phyloP scores from a whole-genome alignment of 2,888 invertebrate genomes.

The Orthonevra nobilis region DNA sequence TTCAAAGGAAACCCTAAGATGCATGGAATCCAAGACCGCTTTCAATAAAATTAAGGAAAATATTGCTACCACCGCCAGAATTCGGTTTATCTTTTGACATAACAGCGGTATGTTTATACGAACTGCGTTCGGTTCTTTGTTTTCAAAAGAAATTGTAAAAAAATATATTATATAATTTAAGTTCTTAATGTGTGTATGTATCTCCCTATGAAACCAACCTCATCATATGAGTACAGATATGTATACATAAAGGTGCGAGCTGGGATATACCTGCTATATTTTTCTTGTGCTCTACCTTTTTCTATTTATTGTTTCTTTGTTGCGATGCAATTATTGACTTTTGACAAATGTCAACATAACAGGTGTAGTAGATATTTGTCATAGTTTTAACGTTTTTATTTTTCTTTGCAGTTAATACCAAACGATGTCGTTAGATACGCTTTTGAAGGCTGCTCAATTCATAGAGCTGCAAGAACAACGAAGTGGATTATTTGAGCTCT shows the following conservation, averaged over 20 bases:
- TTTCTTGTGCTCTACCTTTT: no score
- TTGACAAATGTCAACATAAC: slow-evolving; percentile 2
- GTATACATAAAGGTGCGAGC: no score
- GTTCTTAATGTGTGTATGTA: background rate
- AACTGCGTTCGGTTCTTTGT: background rate
- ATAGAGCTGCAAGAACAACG: slow-evolving; percentile 60
- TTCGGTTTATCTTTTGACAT: background rate
- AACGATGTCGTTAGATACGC: slow-evolving; percentile 65
- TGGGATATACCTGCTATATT: no score
- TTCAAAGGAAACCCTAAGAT: background rate
- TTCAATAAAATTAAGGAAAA: background rate
- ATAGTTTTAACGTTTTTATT: slow-evolving; percentile 1
- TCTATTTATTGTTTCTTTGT: background rate
- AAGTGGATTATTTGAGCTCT: slow-evolving; percentile 34
- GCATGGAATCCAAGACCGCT: slow-evolving; percentile 6
- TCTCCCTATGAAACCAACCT: background rate
- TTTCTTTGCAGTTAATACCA: slow-evolving; percentile 31
- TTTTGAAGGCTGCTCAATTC: slow-evolving; percentile 60
- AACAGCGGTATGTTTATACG: background rate
- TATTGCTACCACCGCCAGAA: background rate
- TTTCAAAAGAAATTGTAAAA: background rate
- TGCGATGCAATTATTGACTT: slow-evolving; percentile 7
- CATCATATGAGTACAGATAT: no score
- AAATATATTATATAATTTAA: background rate
- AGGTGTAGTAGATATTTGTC: slow-evolving; percentile 18